Percentiles rank a stretch among this genome's conserved stretches.
Conservation (phyloP, 2,888 invertebrate genomes). For the Aphelenchoides bicaudatus region DNA sequence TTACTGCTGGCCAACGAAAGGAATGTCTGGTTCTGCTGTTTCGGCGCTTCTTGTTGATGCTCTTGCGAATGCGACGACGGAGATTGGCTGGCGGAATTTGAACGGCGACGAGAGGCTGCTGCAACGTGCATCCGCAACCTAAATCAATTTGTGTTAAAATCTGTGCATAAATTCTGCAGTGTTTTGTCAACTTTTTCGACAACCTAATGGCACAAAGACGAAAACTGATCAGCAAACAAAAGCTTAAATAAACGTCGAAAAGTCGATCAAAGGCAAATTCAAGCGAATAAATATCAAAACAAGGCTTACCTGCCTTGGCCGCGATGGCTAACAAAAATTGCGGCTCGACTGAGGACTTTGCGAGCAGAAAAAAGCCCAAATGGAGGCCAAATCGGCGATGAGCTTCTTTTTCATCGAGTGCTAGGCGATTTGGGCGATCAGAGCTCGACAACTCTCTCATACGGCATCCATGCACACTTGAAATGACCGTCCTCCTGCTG, state of each 20-base stretch:
- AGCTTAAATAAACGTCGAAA: neutral
- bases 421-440: neutral
- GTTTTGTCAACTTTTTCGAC: too few relatives aligned
- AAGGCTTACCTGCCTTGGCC: too few relatives aligned
- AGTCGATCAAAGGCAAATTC: neutral
- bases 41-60: neutral
- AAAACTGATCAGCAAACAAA: neutral
- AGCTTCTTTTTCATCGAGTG: conserved; percentile 11
- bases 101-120: too few relatives aligned
- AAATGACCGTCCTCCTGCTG: conserved; percentile 3
- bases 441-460: neutral
- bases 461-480: conserved; percentile 1
- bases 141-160: too few relatives aligned
- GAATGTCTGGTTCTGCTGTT: too few relatives aligned
- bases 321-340: too few relatives aligned
- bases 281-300: neutral
- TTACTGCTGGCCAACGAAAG: neutral
- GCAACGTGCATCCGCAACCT: neutral
- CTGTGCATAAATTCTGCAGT: too few relatives aligned
- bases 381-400: neutral
- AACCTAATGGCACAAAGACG: too few relatives aligned
- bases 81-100: too few relatives aligned
- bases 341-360: neutral
- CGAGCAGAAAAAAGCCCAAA: neutral
- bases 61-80: conserved; percentile 9